These are phyloP conservation scores for Sylvicapra grimmia DNA, from an alignment of 2,113 vertebrate genomes.

Conservation along the genomic window DNA sequence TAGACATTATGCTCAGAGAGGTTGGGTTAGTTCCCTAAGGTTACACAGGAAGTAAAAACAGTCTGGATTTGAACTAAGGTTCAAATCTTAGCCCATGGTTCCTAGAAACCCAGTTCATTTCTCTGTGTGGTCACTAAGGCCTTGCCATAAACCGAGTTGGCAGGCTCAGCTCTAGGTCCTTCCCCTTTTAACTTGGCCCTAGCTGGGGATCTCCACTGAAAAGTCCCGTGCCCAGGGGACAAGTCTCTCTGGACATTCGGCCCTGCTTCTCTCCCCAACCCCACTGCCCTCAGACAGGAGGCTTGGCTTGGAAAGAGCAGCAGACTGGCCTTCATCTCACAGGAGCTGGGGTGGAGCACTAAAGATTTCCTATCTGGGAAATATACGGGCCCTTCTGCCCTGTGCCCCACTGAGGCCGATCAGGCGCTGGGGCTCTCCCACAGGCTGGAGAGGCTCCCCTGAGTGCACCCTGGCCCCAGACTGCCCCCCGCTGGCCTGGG, in stretches of 20 bases:
- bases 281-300: not conserved
- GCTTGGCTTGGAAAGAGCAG: not conserved
- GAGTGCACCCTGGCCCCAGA: constrained; percentile 18
- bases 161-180: not conserved
- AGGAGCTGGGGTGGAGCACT: not conserved
- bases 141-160: not conserved
- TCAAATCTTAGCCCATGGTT: not conserved
- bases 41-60: not conserved
- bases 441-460: not conserved
- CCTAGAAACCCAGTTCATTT: not conserved
- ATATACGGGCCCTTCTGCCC: not conserved
- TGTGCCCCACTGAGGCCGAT: not conserved
- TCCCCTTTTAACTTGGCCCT: not conserved
- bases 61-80: not conserved
- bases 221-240: not conserved
- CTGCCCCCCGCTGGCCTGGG: constrained; percentile 51
- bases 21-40: not conserved
- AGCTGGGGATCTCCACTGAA: not conserved
- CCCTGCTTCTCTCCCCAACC: not conserved
- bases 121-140: not conserved
- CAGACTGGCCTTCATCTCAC: not conserved
- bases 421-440: not conserved
- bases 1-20: not conserved
- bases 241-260: not conserved
- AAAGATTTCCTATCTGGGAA: not conserved